A percentile compares a stretch with the other conserved stretches of the same genome.
These are phyloP conservation scores for Dryobotodes eremita DNA, from an alignment of 2,888 invertebrate species.

Conservation along the genomic window DNA sequence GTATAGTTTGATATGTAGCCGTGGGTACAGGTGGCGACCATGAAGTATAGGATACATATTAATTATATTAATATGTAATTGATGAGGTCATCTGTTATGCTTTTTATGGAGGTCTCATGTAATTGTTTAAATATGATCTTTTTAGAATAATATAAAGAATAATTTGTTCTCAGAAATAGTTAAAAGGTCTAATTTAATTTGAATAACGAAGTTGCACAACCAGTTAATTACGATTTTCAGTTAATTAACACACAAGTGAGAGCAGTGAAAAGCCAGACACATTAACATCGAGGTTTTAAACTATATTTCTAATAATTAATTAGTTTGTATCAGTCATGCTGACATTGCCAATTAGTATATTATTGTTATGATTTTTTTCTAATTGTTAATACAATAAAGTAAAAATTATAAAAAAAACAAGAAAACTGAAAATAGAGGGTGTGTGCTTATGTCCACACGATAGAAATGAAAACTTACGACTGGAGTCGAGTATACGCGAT, in stretches of 20 bases:
- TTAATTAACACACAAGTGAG: conserved; percentile 36
- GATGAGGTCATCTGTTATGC: not conserved
- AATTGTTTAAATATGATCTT: not conserved
- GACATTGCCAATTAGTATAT: not conserved
- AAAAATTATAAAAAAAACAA: too few species aligned
- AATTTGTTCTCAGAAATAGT: conserved; percentile 2
- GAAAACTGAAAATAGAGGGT: too few species aligned
- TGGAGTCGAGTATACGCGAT: too few species aligned
- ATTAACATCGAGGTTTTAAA: conserved; percentile 21
- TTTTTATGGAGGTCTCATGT: not conserved
- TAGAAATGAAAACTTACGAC: too few species aligned
- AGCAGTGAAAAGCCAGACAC: conserved; percentile 32
- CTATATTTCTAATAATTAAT: conserved; percentile 14
- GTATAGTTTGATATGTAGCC: too few species aligned
- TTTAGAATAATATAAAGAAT: not conserved
- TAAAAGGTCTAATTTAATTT: conserved; percentile 19
- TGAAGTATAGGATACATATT: not conserved
- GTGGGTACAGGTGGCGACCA: not conserved
- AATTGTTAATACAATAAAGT: too few species aligned
- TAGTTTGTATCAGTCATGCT: not conserved
- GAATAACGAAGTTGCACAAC: conserved; percentile 20
- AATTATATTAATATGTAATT: too few species aligned
- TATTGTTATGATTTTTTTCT: too few species aligned
- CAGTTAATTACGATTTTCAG: conserved; percentile 42
- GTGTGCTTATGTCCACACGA: too few species aligned